These are phyloP conservation scores for Aleiodes alternator DNA, from an alignment of 2,888 invertebrate genomes.

Conservation along the genomic window DNA sequence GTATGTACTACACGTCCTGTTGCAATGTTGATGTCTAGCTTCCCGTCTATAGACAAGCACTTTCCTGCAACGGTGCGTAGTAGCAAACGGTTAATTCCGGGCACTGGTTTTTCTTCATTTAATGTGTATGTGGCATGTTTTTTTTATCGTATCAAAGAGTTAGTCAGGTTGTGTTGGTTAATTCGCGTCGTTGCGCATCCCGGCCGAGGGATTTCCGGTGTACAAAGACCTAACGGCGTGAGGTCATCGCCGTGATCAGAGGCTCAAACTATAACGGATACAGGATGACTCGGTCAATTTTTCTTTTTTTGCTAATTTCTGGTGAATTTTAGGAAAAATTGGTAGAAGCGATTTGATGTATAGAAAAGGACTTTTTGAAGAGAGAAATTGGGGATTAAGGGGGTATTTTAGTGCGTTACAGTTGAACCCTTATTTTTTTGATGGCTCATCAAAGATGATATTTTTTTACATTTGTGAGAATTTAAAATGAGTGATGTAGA, in stretches of 20 bases:
- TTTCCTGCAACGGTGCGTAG: conserved; percentile 37
- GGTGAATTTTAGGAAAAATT: background rate
- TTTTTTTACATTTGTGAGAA: no score
- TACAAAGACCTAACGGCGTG: conserved; percentile 48
- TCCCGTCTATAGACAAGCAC: conserved; percentile 45
- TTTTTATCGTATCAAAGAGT: background rate
- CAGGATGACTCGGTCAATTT: background rate
- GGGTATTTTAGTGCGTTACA: no score
- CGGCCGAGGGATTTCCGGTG: conserved; percentile 55
- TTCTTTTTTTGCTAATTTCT: background rate
- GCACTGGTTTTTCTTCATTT: conserved; percentile 8
- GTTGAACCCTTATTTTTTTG: no score
- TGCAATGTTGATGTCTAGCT: conserved; percentile 43
- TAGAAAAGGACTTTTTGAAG: no score
- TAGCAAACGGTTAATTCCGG: conserved; percentile 47
- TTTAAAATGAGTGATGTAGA: no score
- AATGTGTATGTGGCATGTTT: conserved; percentile 4
- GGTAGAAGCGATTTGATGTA: no score
- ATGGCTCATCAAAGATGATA: no score
- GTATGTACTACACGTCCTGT: conserved; percentile 39
- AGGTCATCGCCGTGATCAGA: conserved; percentile 5
- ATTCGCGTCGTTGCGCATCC: conserved; percentile 53
- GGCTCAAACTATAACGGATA: conserved; percentile 13
- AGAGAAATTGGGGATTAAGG: no score
- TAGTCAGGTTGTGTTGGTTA: conserved; percentile 35